Conservation (phyloP, 2,113 vertebrate species). For the Cavia porcellus region DNA sequence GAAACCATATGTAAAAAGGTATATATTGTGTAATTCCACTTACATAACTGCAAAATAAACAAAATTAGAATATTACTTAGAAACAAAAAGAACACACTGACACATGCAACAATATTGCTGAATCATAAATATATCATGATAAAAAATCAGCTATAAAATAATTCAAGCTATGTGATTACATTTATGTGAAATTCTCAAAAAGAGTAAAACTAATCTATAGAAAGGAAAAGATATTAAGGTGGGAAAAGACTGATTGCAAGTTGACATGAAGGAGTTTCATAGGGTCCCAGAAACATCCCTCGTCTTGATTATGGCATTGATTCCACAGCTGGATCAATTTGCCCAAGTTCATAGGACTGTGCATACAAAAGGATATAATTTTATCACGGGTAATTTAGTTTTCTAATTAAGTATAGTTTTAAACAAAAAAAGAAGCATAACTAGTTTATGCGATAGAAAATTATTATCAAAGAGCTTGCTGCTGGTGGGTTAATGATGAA, state of each 20-base stretch:
- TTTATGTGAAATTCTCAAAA: constrained; percentile 4
- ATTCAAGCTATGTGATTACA: not conserved
- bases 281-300: not conserved
- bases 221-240: not conserved
- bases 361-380: not conserved
- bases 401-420: not conserved
- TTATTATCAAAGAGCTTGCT: not conserved
- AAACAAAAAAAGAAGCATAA: not conserved
- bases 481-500: not conserved
- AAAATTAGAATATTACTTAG: not conserved
- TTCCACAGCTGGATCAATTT: not conserved
- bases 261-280: not conserved
- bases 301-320: not conserved
- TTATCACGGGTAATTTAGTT: not conserved
- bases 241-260: not conserved
- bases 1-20: not conserved
- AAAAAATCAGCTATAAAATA: not conserved
- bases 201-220: not conserved
- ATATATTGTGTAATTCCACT: not conserved
- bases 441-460: not conserved
- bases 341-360: not conserved
- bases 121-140: not conserved
- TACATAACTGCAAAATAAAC: not conserved
- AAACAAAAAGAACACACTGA: not conserved
- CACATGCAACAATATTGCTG: not conserved